A percentile compares a stretch with the other conserved stretches of the same genome.
phyloP scores from a whole-genome alignment of 2,797 vertebrate genomes.

The Falco cherrug region DNA sequence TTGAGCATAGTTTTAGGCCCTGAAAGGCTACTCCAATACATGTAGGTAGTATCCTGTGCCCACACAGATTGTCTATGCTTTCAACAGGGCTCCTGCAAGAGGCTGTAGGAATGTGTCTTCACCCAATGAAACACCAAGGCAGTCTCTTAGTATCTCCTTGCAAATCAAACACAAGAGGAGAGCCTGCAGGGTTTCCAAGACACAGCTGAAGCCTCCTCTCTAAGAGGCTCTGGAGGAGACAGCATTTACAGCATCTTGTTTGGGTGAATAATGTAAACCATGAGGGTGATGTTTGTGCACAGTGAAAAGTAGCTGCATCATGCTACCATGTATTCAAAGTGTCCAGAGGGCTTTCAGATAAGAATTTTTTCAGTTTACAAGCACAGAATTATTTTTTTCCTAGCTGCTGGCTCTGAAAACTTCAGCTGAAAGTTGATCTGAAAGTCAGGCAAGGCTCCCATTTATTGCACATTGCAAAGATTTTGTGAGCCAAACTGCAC shows the following conservation, averaged over 20 bases:
- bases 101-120: not conserved
- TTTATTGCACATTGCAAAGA: not conserved
- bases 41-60: not conserved
- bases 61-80: not conserved
- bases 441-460: not conserved
- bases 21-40: not conserved
- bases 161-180: not conserved
- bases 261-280: slow-evolving; percentile 56
- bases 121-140: not conserved
- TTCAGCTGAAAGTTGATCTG: not conserved
- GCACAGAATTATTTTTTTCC: not conserved
- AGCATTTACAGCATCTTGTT: slow-evolving; percentile 38
- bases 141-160: not conserved
- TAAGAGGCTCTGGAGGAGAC: slow-evolving; percentile 1
- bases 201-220: not conserved
- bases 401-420: not conserved
- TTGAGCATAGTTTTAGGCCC: not conserved
- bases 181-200: slow-evolving; percentile 13
- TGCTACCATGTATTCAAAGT: not conserved
- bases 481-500: not conserved
- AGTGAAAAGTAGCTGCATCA: not conserved
- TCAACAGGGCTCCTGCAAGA: not conserved
- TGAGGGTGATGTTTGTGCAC: slow-evolving; percentile 11
- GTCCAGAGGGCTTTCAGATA: slow-evolving; percentile 14
- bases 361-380: not conserved